Base-by-base conservation (phyloP, 2,888 invertebrate genomes). In the Colletes collaris region DNA sequence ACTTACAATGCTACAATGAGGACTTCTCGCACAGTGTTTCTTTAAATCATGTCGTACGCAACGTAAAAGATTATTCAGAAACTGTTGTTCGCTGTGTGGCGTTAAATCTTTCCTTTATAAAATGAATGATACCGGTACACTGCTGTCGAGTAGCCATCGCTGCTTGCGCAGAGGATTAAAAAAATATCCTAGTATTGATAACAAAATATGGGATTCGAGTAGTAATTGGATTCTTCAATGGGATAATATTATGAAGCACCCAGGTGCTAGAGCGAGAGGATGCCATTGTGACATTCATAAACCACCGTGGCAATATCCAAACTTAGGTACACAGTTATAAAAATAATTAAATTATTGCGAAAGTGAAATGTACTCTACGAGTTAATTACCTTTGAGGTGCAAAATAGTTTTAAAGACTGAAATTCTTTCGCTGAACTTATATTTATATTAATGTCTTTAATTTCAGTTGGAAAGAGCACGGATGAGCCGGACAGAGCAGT, bases 171-270 rank as follows among this genome's bases (percentile, higher is more conserved):
- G 93, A 35, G 92, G 93, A 69, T 88, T 93, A 60, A 88, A 88
- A 60, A 91, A 89, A 68, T 93, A 92, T 86, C 92, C 92, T n/a
- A 93, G 93, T 76, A 88, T 92, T 70, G 93, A 93, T 87, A 91
- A 92, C 81, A 90, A 90, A 73, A 86, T 93, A 67, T 94, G 94
- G 94, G 94, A 93, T 76, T 90, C 92, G 4, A 94, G 94, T 86
- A 92, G 93, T 84, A 93, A 92, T 71, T 94, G 94, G 94, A 94
- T 94, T 70, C 91, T 94, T 55, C 93, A 94, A 76, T 94, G 94
- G 92, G 94, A 94, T 89, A 94, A 94, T 87, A 93, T 94, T 81
- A 92, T 94, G 53, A 94, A 93, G 74, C 93, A 93, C 87, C 93
- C 94, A 3, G 93, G 93, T 53, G 93, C 93, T 11, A 90, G 93